Base-by-base conservation (phyloP, 92 coral and sea anemone genomes). In the Zoanthus sociatus region DNA sequence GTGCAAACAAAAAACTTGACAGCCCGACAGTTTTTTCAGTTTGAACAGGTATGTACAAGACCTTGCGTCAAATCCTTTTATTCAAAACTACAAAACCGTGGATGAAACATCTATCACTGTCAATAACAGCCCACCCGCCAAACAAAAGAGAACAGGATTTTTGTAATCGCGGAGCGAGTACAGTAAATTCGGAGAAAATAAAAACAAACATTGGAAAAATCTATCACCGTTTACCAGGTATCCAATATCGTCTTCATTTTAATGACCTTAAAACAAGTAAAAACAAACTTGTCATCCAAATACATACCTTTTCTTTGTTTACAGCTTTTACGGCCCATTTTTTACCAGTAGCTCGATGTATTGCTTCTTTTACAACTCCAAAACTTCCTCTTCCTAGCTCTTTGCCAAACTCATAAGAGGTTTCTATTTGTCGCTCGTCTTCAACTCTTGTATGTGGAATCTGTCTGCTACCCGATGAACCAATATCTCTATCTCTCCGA, bases 331-430 rank as follows among this genome's bases (percentile, higher is more conserved):
- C 90, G 61, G 99, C 99, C 97, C 94, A 95, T 83, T 90, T 88
- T 33, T 91, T 73, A 8, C 95, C 99, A 72, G 92, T 90, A 87
- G 76, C 90, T 90, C 83, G 93, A 78, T 96, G 93, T 5, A 69
- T 92, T 46, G 99, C 98, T 89, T 95, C 99, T 73, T 78, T 93
- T 20, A 97, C 99, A 63, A 95, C 98, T 7, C 99, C 99, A 88
- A 97, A 97, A 91, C 98, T 97, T n/a, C 99, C 99, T 86, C 84
- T 89, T 18, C 99, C 99, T 50, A 97, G 90, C 46, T 95, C 94
- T 66, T 90, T 92, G 51, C 98, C 96, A 86, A 95, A 97, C 69
- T 95, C 99, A 75, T 97, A 97, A 17, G 96, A 88, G 53, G 95
- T 94, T 66, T 95, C 99, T 50, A 97, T 95, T 88, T 97, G 97